These are phyloP conservation scores for Muscidifurax raptorellus DNA, from an alignment of 1,140 invertebrate genomes.

Conservation along the genomic window DNA sequence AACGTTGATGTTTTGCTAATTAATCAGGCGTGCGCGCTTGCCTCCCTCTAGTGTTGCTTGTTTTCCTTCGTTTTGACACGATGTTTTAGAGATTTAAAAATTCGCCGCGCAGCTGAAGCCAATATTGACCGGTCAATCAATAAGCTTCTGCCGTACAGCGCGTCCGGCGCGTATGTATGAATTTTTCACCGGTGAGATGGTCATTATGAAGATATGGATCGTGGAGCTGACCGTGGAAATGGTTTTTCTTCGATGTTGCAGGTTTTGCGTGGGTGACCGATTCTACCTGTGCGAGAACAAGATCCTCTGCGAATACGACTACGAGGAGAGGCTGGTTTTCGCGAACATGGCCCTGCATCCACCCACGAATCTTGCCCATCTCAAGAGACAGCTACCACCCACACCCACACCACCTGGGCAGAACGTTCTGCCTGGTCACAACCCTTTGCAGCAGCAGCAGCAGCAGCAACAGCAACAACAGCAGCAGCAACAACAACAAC, in stretches of 20 bases:
- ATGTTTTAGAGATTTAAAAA: neutral
- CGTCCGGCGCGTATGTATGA: neutral
- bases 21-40: neutral
- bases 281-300: conserved; percentile 98
- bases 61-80: neutral
- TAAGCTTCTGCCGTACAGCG: neutral
- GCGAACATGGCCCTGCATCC: conserved; percentile 95
- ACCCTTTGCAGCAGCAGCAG: conserved; percentile 66
- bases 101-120: too few species aligned
- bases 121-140: too few species aligned
- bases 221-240: neutral
- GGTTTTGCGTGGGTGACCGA: conserved; percentile 97
- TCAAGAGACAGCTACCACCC: conserved; percentile 87
- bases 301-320: conserved; percentile 98
- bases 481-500: conserved; percentile 64
- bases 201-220: too few species aligned
- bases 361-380: conserved; percentile 85
- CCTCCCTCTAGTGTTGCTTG: neutral
- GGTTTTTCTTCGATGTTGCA: conserved; percentile 69
- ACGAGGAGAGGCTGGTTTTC: conserved; percentile 93
- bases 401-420: conserved; percentile 70
- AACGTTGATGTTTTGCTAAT: neutral
- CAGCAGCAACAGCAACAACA: conserved; percentile 66
- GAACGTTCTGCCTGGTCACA: conserved; percentile 68
- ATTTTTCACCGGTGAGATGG: too few species aligned